Percentiles rank a stretch among this genome's conserved stretches.
Conservation (phyloP, 1,140 invertebrate species). For the Druon quercuslanigerum region DNA sequence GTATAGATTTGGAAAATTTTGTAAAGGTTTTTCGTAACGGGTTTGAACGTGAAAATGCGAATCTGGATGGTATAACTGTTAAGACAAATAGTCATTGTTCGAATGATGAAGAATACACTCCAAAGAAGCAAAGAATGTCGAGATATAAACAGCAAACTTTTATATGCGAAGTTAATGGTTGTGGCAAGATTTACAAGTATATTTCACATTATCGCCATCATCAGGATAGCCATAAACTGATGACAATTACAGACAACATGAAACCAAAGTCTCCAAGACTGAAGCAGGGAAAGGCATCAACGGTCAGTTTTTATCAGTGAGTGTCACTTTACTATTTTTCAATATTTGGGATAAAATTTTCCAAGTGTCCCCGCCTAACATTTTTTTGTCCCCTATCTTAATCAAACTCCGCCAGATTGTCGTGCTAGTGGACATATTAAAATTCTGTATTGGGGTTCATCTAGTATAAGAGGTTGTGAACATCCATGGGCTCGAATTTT, state of each 20-base stretch:
- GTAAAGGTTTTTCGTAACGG: conserved; percentile 66
- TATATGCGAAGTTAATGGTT: conserved; percentile 68
- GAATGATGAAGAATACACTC: conserved; percentile 72
- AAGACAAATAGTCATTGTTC: conserved; percentile 63
- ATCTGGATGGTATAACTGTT: conserved; percentile 55
- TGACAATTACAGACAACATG: conserved; percentile 54
- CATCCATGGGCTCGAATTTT: too few relatives aligned
- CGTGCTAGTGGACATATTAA: too few relatives aligned
- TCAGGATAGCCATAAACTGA: conserved; percentile 71
- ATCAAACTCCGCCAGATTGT: too few relatives aligned
- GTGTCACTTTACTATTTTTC: conserved; percentile 32
- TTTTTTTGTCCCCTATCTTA: too few relatives aligned
- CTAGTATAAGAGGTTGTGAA: too few relatives aligned
- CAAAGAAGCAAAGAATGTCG: conserved; percentile 73
- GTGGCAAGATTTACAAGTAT: conserved; percentile 73
- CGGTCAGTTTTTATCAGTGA: conserved; percentile 73
- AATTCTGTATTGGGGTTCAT: too few relatives aligned
- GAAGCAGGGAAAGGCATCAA: conserved; percentile 67
- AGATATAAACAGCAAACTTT: conserved; percentile 71
- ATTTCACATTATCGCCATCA: conserved; percentile 74
- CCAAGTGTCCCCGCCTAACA: too few relatives aligned
- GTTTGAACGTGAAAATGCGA: conserved; percentile 59
- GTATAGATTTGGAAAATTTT: conserved; percentile 67
- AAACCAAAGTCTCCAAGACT: conserved; percentile 61
- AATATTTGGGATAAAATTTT: too few relatives aligned